Evolutionary conservation across 2,797 vertebrate genomes (phyloP), one percentile per base, ranked within the genome.

Genomic region (Amphiprion clarkii): DNA sequence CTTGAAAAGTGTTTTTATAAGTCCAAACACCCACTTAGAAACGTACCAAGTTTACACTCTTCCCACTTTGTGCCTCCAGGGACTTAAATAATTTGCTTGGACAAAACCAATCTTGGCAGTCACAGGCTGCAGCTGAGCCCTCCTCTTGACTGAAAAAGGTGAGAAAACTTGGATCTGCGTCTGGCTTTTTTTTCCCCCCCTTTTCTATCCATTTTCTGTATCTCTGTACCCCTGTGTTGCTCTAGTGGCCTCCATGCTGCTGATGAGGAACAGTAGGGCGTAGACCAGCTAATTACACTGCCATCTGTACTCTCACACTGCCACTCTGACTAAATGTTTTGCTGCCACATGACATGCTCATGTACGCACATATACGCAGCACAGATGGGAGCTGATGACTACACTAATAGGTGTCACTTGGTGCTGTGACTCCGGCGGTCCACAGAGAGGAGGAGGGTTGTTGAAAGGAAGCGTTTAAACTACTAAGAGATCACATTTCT

Each of bases 241-340:
- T 78, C 68, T 74, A 3, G 29, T 49, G 63, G 75, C 57, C 76
- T 67, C 49, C 31, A 17, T 19, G 76, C 67, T 52, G 74, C 80
- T 51, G 77, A 81, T 46, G 3, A 61, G 78, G 63, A 91, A 75
- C 89, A 75, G 76, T 51, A 25, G 91, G 84, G 80, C 72, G 78
- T 2, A 61, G 73, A 78, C 23, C 69, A 53, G 77, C 67, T 93
- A 90, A 94, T 94, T 93, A 89, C 74, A 36, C 65, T 25, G 82
- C 94, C 93, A 94, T 94, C 93, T 95, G 94, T 72, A 87, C 79
- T 39, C 77, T 76, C 66, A 74, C 82, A 57, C 68, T 44, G 68
- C 63, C 72, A 44, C 69, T 71, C 79, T 85, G 86, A 84, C 89
- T 88, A 87, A 90, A 91, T 76, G 90, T 87, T 88, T 83, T 76